Percentiles rank a stretch among this genome's conserved stretches.
Evolutionary conservation across 2,113 vertebrate genomes (phyloP).

Genomic region (Polypterus senegalus): DNA sequence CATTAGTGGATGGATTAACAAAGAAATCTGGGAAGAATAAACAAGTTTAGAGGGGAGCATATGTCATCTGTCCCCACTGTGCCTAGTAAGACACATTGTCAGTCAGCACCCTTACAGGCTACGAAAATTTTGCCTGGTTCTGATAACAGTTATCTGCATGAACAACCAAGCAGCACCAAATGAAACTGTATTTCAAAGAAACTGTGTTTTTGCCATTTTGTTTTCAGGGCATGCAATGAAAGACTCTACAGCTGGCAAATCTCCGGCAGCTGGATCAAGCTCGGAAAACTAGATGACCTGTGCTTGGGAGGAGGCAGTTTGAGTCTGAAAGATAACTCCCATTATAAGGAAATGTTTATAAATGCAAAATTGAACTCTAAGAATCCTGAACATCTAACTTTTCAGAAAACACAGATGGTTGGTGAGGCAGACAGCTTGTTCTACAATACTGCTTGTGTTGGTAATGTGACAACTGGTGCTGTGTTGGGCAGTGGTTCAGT

Average conservation of each 20-base stretch:
- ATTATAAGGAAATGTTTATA: not conserved
- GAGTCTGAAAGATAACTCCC: constrained; percentile 4
- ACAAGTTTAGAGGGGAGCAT: constrained; percentile 1
- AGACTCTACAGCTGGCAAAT: not conserved
- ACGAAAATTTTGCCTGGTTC: not conserved
- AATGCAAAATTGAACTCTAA: not conserved
- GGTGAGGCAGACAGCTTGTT: constrained; percentile 14
- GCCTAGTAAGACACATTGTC: not conserved
- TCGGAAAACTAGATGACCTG: constrained; percentile 15
- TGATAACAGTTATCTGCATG: not conserved
- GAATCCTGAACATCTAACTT: constrained; percentile 1
- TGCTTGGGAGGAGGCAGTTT: constrained; percentile 7
- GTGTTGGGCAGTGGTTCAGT: constrained; percentile 18
- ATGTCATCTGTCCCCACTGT: not conserved
- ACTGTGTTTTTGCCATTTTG: not conserved
- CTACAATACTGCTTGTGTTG: constrained; percentile 16
- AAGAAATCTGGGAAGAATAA: constrained; percentile 9
- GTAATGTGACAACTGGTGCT: constrained; percentile 9
- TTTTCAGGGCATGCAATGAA: constrained; percentile 1
- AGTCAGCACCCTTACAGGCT: not conserved
- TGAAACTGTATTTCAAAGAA: not conserved
- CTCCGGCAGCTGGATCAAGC: not conserved
- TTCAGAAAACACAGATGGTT: constrained; percentile 14
- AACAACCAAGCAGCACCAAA: not conserved
- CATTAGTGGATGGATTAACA: constrained; percentile 12